Evolutionary conservation across 2,113 vertebrate genomes (phyloP).

Genomic region (Erythrocercus mccallii): DNA sequence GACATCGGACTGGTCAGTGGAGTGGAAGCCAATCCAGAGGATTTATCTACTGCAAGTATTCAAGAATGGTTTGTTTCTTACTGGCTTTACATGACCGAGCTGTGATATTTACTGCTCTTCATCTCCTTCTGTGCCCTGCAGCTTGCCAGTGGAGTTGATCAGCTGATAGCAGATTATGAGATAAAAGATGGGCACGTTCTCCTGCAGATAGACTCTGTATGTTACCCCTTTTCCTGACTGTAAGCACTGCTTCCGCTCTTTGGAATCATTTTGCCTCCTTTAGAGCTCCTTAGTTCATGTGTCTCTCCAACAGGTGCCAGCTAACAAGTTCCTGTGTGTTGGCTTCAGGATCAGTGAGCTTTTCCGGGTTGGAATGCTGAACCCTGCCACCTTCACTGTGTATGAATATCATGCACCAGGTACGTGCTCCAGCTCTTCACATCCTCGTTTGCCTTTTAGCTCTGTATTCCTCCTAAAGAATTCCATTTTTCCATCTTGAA

Average conservation of each 20-base stretch:
- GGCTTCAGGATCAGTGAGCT: constrained; percentile 77
- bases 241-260: not conserved
- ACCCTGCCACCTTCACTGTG: constrained; percentile 77
- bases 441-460: not conserved
- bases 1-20: constrained; percentile 88
- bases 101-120: not conserved
- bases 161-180: constrained; percentile 78
- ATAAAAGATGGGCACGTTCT: constrained; percentile 78
- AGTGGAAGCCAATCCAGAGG: constrained; percentile 76
- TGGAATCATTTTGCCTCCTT: not conserved
- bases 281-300: not conserved
- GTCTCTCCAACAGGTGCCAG: constrained; percentile 75
- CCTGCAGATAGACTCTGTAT: constrained; percentile 82
- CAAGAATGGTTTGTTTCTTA: not conserved
- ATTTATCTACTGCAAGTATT: constrained; percentile 78
- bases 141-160: constrained; percentile 78
- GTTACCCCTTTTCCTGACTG: not conserved
- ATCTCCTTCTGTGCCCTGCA: constrained; percentile 40
- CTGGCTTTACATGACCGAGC: not conserved
- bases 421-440: not conserved
- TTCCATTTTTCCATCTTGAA: not conserved
- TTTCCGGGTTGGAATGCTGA: constrained; percentile 75
- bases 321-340: constrained; percentile 71
- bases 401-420: constrained; percentile 82
- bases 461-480: not conserved